phyloP scores from a whole-genome alignment of 1,140 invertebrate species.

The Drosophila murphyi region DNA sequence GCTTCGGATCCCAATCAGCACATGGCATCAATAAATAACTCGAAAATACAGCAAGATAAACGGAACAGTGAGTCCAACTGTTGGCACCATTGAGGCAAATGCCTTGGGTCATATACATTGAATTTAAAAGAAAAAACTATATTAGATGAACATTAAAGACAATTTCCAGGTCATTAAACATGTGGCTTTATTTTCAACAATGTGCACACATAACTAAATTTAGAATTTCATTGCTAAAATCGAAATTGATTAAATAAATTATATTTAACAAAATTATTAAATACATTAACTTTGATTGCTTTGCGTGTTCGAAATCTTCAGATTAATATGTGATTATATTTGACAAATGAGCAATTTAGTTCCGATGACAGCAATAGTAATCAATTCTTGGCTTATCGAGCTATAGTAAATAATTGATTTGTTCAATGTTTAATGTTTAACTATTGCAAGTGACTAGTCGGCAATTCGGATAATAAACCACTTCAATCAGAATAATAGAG shows the following conservation, averaged over 20 bases:
- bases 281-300: background rate
- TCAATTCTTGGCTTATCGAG: background rate
- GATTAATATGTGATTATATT: background rate
- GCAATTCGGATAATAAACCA: too few species aligned
- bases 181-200: background rate
- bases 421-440: background rate
- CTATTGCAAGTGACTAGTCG: too few species aligned
- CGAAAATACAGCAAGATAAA: conserved; percentile 8
- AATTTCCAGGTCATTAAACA: conserved; percentile 8
- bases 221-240: background rate
- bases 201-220: background rate
- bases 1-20: conserved; percentile 17
- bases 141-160: background rate
- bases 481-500: too few species aligned
- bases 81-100: conserved; percentile 6
- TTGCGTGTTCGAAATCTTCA: background rate
- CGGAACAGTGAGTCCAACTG: conserved; percentile 1
- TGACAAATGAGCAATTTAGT: conserved; percentile 1
- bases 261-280: too few species aligned
- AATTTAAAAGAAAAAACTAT: background rate
- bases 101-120: background rate
- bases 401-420: background rate
- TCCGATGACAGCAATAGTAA: conserved; percentile 1
- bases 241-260: too few species aligned
- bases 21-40: conserved; percentile 35